These are phyloP conservation scores for Pimpla rufipes DNA, from an alignment of 2,888 invertebrate genomes.

Conservation along the genomic window DNA sequence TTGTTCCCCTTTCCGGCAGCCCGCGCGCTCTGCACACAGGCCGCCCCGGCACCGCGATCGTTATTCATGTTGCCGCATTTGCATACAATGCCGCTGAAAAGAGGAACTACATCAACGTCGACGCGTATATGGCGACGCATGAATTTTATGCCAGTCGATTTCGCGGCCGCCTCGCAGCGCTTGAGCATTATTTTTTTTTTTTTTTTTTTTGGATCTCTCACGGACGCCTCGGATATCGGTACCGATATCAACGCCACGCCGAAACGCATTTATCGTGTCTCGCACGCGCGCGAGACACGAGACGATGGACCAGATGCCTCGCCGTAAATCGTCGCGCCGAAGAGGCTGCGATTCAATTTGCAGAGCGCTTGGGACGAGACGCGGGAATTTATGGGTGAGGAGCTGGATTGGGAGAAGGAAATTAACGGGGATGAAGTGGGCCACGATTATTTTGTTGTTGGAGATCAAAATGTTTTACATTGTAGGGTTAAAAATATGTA, in stretches of 20 bases:
- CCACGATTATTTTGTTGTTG: no score
- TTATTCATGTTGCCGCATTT: conserved; percentile 72
- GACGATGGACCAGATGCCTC: background rate
- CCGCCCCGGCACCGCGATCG: conserved; percentile 51
- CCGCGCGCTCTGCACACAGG: conserved; percentile 23
- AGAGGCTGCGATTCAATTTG: no score
- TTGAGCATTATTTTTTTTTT: conserved; percentile 18
- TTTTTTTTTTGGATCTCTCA: conserved; percentile 23
- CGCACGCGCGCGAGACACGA: background rate
- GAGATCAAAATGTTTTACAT: no score
- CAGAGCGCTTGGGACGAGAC: no score
- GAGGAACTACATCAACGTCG: conserved; percentile 68
- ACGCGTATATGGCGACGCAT: conserved; percentile 58
- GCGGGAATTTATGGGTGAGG: no score
- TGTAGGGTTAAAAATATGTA: no score
- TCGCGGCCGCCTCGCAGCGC: background rate
- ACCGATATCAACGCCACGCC: background rate
- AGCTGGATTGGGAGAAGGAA: no score
- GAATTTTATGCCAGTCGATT: conserved; percentile 61
- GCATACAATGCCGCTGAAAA: conserved; percentile 74
- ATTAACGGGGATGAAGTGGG: no score
- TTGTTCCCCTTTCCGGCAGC: conserved; percentile 65
- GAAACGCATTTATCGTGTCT: conserved; percentile 8
- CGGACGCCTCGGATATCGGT: background rate
- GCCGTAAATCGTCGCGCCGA: background rate